Percentiles rank a stretch among this genome's conserved stretches.
phyloP scores from a whole-genome alignment of 2,888 invertebrate genomes.

The Agriopis leucophaearia region DNA sequence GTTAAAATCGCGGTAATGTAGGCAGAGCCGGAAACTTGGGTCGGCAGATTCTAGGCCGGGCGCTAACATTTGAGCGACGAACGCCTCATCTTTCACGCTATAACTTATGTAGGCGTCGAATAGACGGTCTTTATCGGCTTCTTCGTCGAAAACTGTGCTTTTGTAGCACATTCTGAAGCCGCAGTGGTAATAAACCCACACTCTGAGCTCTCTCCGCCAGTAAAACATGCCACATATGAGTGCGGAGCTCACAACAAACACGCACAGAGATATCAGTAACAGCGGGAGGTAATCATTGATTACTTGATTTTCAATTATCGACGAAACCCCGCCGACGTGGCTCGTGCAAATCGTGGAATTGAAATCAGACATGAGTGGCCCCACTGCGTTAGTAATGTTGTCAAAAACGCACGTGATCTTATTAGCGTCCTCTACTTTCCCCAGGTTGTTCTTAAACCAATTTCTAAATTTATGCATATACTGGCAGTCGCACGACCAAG shows the following conservation, averaged over 20 bases:
- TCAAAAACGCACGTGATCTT: conserved; percentile 92
- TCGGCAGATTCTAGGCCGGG: conserved; percentile 94
- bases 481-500: conserved; percentile 96
- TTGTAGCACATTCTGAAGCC: conserved; percentile 95
- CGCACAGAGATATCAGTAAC: conserved; percentile 91
- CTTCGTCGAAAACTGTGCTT: conserved; percentile 92
- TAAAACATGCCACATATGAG: conserved; percentile 92
- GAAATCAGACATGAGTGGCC: conserved; percentile 91
- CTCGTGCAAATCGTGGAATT: conserved; percentile 92
- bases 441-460: conserved; percentile 92
- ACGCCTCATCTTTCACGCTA: conserved; percentile 96
- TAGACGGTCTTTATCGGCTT: conserved; percentile 93
- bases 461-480: conserved; percentile 92
- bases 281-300: conserved; percentile 94
- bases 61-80: conserved; percentile 95
- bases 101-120: conserved; percentile 99
- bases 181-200: conserved; percentile 95
- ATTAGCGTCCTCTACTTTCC: conserved; percentile 92
- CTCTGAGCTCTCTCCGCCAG: conserved; percentile 92
- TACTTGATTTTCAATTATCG: conserved; percentile 90
- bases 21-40: conserved; percentile 94
- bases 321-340: conserved; percentile 90
- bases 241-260: conserved; percentile 91
- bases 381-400: conserved; percentile 90
- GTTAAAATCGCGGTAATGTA: conserved; percentile 97